Conservation (phyloP, 2,797 vertebrate species). For the Channa striata region DNA sequence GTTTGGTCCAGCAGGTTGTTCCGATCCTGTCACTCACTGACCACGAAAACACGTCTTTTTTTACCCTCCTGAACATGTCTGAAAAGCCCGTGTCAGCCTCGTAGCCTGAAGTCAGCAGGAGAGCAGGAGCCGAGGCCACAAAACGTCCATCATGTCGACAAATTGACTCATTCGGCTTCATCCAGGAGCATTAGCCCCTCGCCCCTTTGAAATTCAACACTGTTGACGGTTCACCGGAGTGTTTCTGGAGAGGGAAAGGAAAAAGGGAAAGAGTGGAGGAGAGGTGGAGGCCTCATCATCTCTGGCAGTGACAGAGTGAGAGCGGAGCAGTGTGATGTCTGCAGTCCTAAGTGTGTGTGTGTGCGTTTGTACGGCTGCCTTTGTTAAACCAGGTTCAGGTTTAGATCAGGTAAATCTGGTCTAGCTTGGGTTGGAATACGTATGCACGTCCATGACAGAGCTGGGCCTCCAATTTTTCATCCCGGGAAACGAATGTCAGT, state of each 20-base stretch:
- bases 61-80: slow-evolving; percentile 1
- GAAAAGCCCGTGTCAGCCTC: slow-evolving; percentile 8
- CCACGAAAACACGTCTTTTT: background rate
- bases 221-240: slow-evolving; percentile 63
- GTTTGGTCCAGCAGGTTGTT: background rate
- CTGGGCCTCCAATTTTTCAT: background rate
- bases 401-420: too few relatives aligned
- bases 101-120: slow-evolving; percentile 43
- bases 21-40: background rate
- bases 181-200: slow-evolving; percentile 46
- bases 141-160: slow-evolving; percentile 71
- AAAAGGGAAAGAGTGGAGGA: slow-evolving; percentile 29
- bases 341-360: slow-evolving; percentile 18
- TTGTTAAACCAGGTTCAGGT: background rate
- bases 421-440: background rate
- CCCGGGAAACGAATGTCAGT: background rate
- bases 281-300: slow-evolving; percentile 52
- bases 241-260: slow-evolving; percentile 55
- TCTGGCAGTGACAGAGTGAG: slow-evolving; percentile 41
- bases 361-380: slow-evolving; percentile 22
- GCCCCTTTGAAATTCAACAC: slow-evolving; percentile 73
- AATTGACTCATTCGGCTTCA: slow-evolving; percentile 70
- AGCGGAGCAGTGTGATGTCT: slow-evolving; percentile 12
- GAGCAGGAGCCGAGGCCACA: slow-evolving; percentile 42
- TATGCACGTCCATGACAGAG: slow-evolving; percentile 17